Evolutionary conservation across 2,888 invertebrate genomes (phyloP), one percentile per base, ranked within the genome.

Genomic region (Exocentrus adspersus): DNA sequence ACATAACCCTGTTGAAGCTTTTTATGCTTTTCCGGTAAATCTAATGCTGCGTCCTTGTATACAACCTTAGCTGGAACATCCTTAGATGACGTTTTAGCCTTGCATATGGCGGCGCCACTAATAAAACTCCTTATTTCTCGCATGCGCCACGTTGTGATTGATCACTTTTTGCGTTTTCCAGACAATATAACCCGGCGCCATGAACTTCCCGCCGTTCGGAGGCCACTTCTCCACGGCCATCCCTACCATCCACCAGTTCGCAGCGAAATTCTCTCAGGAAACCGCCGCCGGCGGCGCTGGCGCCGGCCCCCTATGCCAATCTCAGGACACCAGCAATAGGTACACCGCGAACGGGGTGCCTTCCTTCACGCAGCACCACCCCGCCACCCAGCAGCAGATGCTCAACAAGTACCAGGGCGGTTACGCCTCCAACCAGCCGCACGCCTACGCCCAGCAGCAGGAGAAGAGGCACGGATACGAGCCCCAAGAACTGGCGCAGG

Each of bases 121-220:
- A n/a, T n/a, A n/a, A n/a, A n/a, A n/a, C n/a, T n/a, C n/a, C n/a
- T n/a, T n/a, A n/a, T n/a, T n/a, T 42, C 19, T 42, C 16, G 16
- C 2, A 17, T 16, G 42, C 10, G 17, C 10, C 14, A 1, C 37
- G 14, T 12, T 6, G 2, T 16, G 45, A 20, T 17, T 28, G 20
- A 2, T 9, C 17, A 41, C 14, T 53, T n/a, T n/a, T n/a, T n/a
- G n/a, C n/a, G n/a, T n/a, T 28, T 54, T 43, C 19, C 24, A 54
- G 54, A 54, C 54, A 54, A 41, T 43, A 54, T 42, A 54, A 54
- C 16, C n/a, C 2, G 17, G 3, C 14, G n/a, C 21, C 78, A 94
- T 94, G 94, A 94, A 94, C 86, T 94, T 94, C 85, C 89, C 93
- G 77, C 92, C 93, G 72, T 94, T 93, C 82, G 91, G 92, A 76